phyloP scores from a whole-genome alignment of 2,888 invertebrate genomes.

The Drosophila lutescens region DNA sequence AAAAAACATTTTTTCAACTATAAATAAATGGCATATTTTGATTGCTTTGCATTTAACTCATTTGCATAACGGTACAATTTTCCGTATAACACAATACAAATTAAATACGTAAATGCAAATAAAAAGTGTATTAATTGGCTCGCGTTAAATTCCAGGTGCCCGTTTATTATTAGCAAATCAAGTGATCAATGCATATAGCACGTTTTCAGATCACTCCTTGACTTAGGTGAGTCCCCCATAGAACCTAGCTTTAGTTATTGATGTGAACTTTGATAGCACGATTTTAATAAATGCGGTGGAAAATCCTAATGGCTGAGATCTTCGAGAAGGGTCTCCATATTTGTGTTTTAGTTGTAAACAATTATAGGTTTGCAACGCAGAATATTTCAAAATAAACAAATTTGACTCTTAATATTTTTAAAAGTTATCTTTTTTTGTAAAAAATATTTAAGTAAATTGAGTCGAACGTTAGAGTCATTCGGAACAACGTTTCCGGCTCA shows the following conservation, averaged over 20 bases:
- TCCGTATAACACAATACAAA: slow-evolving; percentile 4
- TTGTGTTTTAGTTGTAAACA: not conserved
- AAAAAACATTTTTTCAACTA: slow-evolving; percentile 45
- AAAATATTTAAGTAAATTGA: not conserved
- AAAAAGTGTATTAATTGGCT: slow-evolving; percentile 22
- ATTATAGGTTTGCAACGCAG: not conserved
- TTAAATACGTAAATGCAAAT: not conserved
- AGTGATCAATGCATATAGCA: slow-evolving; percentile 40
- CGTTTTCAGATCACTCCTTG: slow-evolving; percentile 32
- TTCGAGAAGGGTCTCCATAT: slow-evolving; percentile 1
- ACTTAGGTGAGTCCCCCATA: slow-evolving; percentile 37
- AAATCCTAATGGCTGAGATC: slow-evolving; percentile 16
- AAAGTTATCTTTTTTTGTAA: not conserved
- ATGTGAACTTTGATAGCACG: slow-evolving; percentile 7
- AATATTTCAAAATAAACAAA: not conserved
- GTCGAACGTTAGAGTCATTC: not conserved
- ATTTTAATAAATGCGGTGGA: slow-evolving; percentile 9
- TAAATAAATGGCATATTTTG: slow-evolving; percentile 47
- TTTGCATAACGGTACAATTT: slow-evolving; percentile 54
- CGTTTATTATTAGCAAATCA: slow-evolving; percentile 11
- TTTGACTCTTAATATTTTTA: no score
- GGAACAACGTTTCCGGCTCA: not conserved
- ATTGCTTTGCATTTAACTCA: slow-evolving; percentile 28
- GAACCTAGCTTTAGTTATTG: slow-evolving; percentile 10
- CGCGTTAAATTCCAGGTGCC: slow-evolving; percentile 34